Percentiles rank a stretch among this genome's conserved stretches.
These are phyloP conservation scores for Micromys minutus DNA, from an alignment of 2,113 vertebrate species.

Conservation along the genomic window DNA sequence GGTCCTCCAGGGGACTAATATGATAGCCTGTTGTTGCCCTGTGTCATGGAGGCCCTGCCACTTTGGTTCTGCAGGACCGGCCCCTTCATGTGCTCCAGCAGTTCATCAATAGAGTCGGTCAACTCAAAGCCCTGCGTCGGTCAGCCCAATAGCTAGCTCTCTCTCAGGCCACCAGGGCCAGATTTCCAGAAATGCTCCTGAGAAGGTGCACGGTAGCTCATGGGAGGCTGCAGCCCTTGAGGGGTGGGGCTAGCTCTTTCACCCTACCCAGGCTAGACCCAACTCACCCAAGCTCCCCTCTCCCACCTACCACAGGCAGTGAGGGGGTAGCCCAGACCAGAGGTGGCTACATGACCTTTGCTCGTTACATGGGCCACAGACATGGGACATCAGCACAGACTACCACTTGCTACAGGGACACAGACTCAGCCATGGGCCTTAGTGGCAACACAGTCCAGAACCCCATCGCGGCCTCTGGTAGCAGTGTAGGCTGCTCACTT, in stretches of 20 bases:
- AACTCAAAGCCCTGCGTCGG: background rate
- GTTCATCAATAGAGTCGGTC: background rate
- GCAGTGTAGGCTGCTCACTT: background rate
- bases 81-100: background rate
- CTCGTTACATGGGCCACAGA: background rate
- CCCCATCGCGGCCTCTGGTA: background rate
- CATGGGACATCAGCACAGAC: background rate
- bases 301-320: background rate
- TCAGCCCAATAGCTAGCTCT: background rate
- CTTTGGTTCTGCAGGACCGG: background rate
- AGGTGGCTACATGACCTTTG: background rate
- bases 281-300: background rate
- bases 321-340: background rate
- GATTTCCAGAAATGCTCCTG: background rate
- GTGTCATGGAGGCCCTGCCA: background rate
- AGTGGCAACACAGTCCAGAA: background rate
- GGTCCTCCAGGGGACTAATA: background rate
- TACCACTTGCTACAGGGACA: background rate
- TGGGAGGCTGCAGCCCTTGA: background rate
- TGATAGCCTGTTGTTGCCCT: background rate
- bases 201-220: background rate
- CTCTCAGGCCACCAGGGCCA: background rate
- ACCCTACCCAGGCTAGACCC: background rate
- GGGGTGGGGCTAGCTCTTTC: background rate
- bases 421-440: background rate